Percentiles rank a stretch among this genome's conserved stretches.
phyloP scores from a whole-genome alignment of 2,797 vertebrate genomes.

The Lindbergichthys nudifrons region DNA sequence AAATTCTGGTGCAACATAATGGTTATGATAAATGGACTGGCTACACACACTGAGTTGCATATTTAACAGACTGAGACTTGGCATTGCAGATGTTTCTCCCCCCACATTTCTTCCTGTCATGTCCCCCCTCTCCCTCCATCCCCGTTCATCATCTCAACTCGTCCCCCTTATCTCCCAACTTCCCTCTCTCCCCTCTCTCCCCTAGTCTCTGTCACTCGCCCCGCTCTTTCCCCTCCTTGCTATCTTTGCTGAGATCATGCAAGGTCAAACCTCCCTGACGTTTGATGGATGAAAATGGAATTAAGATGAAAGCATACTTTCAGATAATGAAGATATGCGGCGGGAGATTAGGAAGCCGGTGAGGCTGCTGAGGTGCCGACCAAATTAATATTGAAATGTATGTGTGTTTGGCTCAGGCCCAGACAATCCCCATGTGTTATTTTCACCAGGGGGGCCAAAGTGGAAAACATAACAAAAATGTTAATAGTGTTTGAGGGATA shows the following conservation, averaged over 20 bases:
- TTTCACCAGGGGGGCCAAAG: constrained; percentile 58
- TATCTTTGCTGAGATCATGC: constrained; percentile 72
- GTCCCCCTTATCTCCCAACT: constrained; percentile 57
- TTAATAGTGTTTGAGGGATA: constrained; percentile 60
- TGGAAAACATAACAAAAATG: constrained; percentile 79
- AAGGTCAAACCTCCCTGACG: constrained; percentile 80
- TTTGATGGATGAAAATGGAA: constrained; percentile 86
- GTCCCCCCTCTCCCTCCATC: constrained; percentile 56
- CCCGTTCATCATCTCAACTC: constrained; percentile 66
- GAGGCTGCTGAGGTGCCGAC: constrained; percentile 69
- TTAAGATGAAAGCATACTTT: constrained; percentile 84
- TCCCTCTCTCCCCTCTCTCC: constrained; percentile 44
- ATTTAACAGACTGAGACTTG: constrained; percentile 26
- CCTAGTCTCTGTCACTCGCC: constrained; percentile 48
- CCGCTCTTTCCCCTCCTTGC: constrained; percentile 36
- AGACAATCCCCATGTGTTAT: constrained; percentile 75
- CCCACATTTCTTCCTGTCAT: constrained; percentile 32
- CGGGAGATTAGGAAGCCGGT: constrained; percentile 73
- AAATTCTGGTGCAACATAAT: constrained; percentile 34
- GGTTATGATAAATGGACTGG: constrained; percentile 58
- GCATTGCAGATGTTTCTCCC: constrained; percentile 7
- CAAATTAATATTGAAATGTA: constrained; percentile 83
- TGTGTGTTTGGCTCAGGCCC: constrained; percentile 79
- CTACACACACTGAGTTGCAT: constrained; percentile 37
- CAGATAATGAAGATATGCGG: constrained; percentile 83